Evolutionary conservation across 2,113 vertebrate species (phyloP), one percentile per base, ranked within the genome.

Genomic region (Corynorhinus townsendii): DNA sequence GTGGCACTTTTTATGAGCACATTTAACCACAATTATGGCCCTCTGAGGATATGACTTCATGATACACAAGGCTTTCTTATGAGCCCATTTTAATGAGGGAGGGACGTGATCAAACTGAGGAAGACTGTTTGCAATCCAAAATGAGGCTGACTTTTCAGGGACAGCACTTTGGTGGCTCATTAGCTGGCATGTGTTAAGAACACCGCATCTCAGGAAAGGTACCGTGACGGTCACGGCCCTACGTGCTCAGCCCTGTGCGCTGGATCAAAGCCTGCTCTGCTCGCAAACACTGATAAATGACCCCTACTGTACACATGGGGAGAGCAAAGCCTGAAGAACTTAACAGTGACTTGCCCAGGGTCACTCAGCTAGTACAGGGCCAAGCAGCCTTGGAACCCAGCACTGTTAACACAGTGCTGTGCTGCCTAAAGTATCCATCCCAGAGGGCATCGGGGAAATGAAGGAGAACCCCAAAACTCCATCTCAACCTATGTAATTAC

Each of bases 181-280:
- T 6, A 75, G 15, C 40, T 28, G 40, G 81, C 40, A 15, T 20
- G 14, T 86, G 68, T 75, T 77, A 88, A 43, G 93, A 87, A 80
- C 1, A 17, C 3, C 1, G 49, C 0, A 0, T 11, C 26, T 76
- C 80, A n/a, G 24, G 59, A 73, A 49, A 0, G 9, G 7, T 6
- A 16, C 7, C 7, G 35, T 2, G 62, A 33, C 2, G 12, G 71
- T 35, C 43, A 54, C 16, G 0, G 47, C 62, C 62, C 62, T 33
- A 12, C 28, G 5, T 64, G 28, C 30, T 11, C 66, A 26, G 26
- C 14, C 14, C 30, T 8, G 0, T 12, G 1, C 0, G 3, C 77
- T n/a, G n/a, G 72, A 59, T n/a, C 30, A 17, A 14, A 0, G 17
- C 33, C 38, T 5, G 5, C 49, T 33, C 49, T 35, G 45, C 52